Evolutionary conservation across 2,797 vertebrate genomes (phyloP).

Genomic region (Sebastes minor): DNA sequence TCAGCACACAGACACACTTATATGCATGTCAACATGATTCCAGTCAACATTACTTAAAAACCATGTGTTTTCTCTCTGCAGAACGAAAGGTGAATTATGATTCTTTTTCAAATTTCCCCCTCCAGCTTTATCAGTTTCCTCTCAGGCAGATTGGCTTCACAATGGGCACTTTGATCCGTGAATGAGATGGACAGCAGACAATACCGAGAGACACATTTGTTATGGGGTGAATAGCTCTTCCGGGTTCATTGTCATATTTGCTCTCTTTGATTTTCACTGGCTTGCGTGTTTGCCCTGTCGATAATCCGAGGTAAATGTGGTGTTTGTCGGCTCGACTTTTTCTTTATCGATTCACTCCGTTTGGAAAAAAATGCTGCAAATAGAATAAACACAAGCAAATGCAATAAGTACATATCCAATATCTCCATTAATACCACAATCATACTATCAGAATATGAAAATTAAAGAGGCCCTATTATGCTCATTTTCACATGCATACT

Average conservation of each 20-base stretch:
- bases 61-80: not conserved
- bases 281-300: not conserved
- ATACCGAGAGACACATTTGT: not conserved
- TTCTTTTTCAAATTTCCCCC: not conserved
- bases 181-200: conserved; percentile 7
- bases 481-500: no score
- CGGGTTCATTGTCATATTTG: conserved; percentile 20
- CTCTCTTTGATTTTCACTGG: conserved; percentile 5
- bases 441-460: no score
- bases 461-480: no score
- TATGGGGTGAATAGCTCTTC: not conserved
- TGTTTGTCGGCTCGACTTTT: not conserved
- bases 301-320: conserved; percentile 2
- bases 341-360: not conserved
- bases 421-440: not conserved
- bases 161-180: conserved; percentile 21
- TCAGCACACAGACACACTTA: conserved; percentile 9
- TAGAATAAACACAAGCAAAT: not conserved
- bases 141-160: conserved; percentile 16
- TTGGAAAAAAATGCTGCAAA: not conserved
- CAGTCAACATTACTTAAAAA: conserved; percentile 33
- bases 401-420: not conserved
- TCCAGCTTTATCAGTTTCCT: conserved; percentile 6
- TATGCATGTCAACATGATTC: conserved; percentile 34
- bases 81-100: conserved; percentile 19